Conservation (phyloP, 1,140 invertebrate species). For the Adoxophyes honmai region DNA sequence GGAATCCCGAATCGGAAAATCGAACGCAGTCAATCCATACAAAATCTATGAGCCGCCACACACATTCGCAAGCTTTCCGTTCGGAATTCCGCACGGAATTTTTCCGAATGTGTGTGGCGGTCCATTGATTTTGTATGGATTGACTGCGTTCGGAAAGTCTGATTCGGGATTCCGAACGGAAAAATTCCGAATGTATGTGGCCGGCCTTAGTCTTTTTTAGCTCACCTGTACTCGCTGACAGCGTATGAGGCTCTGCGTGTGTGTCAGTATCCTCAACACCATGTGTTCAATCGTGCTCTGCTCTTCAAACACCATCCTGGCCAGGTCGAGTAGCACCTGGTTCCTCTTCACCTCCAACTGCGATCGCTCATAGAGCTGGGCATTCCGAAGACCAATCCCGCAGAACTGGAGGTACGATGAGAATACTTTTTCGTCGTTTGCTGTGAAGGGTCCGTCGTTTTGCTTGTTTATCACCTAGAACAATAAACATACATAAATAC, state of each 20-base stretch:
- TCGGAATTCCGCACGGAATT: too few relatives aligned
- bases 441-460: slow-evolving; percentile 86
- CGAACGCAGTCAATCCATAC: too few relatives aligned
- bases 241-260: slow-evolving; percentile 95
- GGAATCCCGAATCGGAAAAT: too few relatives aligned
- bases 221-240: slow-evolving; percentile 93
- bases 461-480: slow-evolving; percentile 96
- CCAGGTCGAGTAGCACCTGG: slow-evolving; percentile 95
- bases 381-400: slow-evolving; percentile 95
- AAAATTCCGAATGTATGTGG: too few relatives aligned
- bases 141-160: too few relatives aligned
- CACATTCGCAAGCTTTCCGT: too few relatives aligned
- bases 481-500: too few relatives aligned
- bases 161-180: too few relatives aligned
- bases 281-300: slow-evolving; percentile 97
- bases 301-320: slow-evolving; percentile 97
- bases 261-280: slow-evolving; percentile 95
- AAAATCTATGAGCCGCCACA: too few relatives aligned
- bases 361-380: slow-evolving; percentile 95
- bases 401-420: slow-evolving; percentile 96
- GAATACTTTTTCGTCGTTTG: slow-evolving; percentile 94
- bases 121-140: too few relatives aligned
- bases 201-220: too few relatives aligned
- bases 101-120: too few relatives aligned
- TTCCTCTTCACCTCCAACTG: slow-evolving; percentile 96